Evolutionary conservation across 64 coral and sea anemone genomes (phyloP).

Genomic region (Cladopsammia gracilis): DNA sequence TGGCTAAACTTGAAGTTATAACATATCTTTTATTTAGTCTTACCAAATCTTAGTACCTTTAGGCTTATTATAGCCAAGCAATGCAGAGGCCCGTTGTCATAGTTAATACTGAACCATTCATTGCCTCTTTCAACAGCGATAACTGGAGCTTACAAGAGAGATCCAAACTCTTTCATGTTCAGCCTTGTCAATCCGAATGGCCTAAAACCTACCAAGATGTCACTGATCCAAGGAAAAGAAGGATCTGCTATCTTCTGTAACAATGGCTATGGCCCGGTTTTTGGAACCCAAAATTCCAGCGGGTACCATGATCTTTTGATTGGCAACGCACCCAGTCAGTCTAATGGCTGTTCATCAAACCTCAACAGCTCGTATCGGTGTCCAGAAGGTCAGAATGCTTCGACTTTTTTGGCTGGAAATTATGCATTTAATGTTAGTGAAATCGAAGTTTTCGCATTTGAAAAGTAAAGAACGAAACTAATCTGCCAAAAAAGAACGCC

Average conservation of each 20-base stretch:
- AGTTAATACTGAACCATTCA: background rate
- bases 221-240: constrained; percentile 13
- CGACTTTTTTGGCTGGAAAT: constrained; percentile 14
- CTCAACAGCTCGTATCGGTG: constrained; percentile 43
- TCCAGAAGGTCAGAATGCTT: background rate
- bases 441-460: constrained; percentile 32
- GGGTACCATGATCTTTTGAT: constrained; percentile 18
- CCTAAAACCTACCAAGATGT: constrained; percentile 25
- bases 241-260: constrained; percentile 37
- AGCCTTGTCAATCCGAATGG: constrained; percentile 32
- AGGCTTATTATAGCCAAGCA: background rate
- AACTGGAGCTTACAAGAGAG: constrained; percentile 13
- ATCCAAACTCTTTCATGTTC: constrained; percentile 42
- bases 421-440: constrained; percentile 36
- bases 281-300: background rate
- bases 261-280: background rate
- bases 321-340: background rate
- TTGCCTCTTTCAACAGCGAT: background rate
- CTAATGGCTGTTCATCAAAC: background rate
- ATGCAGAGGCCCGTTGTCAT: background rate
- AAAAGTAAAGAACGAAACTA: background rate
- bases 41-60: too few relatives aligned
- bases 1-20: too few relatives aligned
- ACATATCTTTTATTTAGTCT: too few relatives aligned
- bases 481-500: too few relatives aligned